Conservation (phyloP, 1,140 invertebrate species). For the Phymorhynchus buccinoides region DNA sequence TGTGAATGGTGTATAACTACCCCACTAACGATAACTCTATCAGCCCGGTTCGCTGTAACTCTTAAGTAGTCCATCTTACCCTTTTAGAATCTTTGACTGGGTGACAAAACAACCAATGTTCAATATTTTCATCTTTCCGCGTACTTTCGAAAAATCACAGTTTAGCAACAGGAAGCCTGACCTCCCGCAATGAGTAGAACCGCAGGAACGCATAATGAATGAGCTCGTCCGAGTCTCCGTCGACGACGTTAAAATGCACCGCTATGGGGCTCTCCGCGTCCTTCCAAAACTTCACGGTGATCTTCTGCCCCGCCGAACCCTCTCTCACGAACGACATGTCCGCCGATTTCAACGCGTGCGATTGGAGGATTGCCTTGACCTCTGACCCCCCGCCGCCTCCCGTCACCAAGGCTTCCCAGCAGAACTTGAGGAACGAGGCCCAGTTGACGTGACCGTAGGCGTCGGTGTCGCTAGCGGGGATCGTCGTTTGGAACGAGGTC, state of each 20-base stretch:
- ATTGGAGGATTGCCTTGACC: neutral
- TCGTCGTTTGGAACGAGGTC: neutral
- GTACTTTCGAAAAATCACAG: neutral
- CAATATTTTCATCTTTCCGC: too few relatives aligned
- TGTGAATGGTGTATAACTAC: too few relatives aligned
- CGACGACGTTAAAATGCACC: neutral
- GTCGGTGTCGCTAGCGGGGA: neutral
- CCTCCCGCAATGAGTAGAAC: neutral
- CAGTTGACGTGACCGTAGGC: neutral
- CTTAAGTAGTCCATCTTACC: too few relatives aligned
- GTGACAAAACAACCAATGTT: too few relatives aligned
- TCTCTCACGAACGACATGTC: neutral
- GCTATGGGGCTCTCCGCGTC: neutral
- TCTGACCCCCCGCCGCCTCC: neutral
- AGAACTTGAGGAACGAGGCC: neutral
- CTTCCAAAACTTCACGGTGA: slow-evolving; percentile 3
- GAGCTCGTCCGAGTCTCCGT: neutral
- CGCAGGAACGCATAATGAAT: neutral
- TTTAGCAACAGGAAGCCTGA: neutral
- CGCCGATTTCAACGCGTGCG: neutral
- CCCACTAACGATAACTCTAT: too few relatives aligned
- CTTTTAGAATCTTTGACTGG: too few relatives aligned
- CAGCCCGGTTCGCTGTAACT: too few relatives aligned
- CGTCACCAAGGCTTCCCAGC: neutral
- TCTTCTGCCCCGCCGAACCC: neutral